Percentiles rank a stretch among this genome's conserved stretches.
Conservation (phyloP, 2,797 vertebrate genomes). For the Eulemur coronatus region DNA sequence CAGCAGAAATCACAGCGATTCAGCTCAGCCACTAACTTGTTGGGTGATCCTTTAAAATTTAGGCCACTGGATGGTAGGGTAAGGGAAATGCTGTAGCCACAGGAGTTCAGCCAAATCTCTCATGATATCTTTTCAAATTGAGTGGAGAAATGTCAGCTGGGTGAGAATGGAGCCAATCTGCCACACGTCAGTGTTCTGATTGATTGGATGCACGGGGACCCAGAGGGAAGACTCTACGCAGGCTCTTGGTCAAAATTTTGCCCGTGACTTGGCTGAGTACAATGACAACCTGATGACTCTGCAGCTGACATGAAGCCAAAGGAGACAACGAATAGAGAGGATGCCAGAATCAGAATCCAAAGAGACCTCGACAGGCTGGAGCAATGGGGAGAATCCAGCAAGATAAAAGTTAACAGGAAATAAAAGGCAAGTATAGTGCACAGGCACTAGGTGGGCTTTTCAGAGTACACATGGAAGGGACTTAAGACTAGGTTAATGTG, state of each 20-base stretch:
- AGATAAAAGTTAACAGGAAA: background rate
- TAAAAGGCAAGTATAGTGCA: background rate
- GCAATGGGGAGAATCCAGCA: background rate
- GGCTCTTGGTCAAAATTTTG: background rate
- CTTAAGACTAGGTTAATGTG: background rate
- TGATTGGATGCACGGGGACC: background rate
- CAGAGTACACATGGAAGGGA: background rate
- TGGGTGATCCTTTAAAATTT: background rate
- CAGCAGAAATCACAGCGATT: background rate
- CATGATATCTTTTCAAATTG: background rate
- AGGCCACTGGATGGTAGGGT: background rate
- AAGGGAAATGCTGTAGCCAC: background rate
- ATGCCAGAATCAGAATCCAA: background rate
- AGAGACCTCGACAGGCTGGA: background rate
- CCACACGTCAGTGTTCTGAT: background rate
- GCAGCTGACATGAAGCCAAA: background rate
- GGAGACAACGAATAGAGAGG: background rate
- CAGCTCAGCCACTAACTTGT: background rate
- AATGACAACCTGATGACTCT: background rate
- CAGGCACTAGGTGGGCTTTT: background rate
- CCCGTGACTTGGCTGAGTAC: background rate
- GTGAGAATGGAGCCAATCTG: background rate
- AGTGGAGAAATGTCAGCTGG: background rate
- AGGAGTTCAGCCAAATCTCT: background rate
- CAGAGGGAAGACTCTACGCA: background rate